Conservation (phyloP, 2,113 vertebrate species). For the Anser cygnoides region DNA sequence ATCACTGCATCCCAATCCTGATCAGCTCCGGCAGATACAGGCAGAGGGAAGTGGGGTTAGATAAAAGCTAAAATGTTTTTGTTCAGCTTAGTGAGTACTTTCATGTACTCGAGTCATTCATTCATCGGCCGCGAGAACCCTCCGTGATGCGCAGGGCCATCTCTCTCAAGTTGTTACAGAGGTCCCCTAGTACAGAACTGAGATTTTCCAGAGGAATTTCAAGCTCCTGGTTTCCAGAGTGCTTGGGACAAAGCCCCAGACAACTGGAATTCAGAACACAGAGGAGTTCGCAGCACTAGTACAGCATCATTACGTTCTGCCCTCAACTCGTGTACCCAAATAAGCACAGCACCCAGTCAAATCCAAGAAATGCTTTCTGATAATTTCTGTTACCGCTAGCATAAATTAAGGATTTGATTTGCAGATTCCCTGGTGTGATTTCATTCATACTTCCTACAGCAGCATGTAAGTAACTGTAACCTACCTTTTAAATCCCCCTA, state of each 20-base stretch:
- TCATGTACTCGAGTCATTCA: neutral
- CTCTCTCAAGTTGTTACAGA: neutral
- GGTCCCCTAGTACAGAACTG: neutral
- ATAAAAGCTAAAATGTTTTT: neutral
- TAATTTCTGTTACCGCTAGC: neutral
- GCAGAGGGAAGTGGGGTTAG: neutral
- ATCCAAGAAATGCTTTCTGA: neutral
- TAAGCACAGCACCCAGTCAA: neutral
- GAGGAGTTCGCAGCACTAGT: neutral
- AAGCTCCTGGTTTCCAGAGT: neutral
- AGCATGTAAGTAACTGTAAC: too few species aligned
- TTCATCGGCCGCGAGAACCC: accelerated
- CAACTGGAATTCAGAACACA: too few species aligned
- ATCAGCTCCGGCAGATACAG: neutral
- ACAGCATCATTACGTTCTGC: neutral
- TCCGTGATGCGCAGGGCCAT: neutral
- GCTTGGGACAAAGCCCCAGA: neutral
- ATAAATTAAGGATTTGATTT: neutral
- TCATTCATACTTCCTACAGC: neutral
- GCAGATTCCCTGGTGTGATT: neutral
- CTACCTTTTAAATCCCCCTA: neutral
- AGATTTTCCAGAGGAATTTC: neutral
- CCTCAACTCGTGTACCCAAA: neutral
- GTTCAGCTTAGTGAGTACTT: neutral
- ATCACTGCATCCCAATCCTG: neutral